A percentile compares a stretch with the other conserved stretches of the same genome.
Conservation (phyloP, 2,797 vertebrate genomes). For the Takifugu rubripes region DNA sequence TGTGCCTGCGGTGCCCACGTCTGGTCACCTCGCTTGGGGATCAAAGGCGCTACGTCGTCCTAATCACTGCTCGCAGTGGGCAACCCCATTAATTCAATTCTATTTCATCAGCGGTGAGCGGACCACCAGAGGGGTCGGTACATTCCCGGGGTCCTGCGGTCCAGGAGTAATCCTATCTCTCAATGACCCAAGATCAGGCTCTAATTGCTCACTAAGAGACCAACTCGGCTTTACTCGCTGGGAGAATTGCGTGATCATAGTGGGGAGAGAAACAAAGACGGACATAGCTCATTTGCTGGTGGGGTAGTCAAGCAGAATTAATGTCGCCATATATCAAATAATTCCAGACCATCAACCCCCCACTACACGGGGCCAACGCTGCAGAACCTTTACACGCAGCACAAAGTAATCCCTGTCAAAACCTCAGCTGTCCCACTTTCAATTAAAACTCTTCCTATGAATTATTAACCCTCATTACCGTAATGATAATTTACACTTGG, state of each 20-base stretch:
- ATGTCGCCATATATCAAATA: conserved; percentile 57
- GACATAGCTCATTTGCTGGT: conserved; percentile 54
- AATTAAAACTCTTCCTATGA: too few relatives aligned
- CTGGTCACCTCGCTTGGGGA: conserved; percentile 61
- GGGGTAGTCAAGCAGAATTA: conserved; percentile 61
- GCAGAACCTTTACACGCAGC: conserved; percentile 5
- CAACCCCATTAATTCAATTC: conserved; percentile 75
- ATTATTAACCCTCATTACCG: conserved; percentile 3
- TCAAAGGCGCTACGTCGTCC: conserved; percentile 62
- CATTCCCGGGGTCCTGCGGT: conserved; percentile 59
- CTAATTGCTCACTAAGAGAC: conserved; percentile 46
- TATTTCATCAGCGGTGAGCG: conserved; percentile 63
- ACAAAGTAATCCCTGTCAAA: too few relatives aligned
- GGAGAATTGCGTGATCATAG: conserved; percentile 33
- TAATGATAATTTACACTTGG: conserved; percentile 18
- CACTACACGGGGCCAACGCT: conserved; percentile 38
- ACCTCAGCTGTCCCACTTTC: too few relatives aligned
- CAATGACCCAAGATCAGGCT: conserved; percentile 52
- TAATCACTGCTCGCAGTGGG: conserved; percentile 64
- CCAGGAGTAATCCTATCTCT: conserved; percentile 64
- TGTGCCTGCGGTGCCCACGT: conserved; percentile 38
- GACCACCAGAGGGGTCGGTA: conserved; percentile 53
- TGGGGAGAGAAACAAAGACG: conserved; percentile 34
- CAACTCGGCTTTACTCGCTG: conserved; percentile 32
- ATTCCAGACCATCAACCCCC: conserved; percentile 57